Conservation (phyloP, 2,797 vertebrate genomes). For the Sebastes alutus region DNA sequence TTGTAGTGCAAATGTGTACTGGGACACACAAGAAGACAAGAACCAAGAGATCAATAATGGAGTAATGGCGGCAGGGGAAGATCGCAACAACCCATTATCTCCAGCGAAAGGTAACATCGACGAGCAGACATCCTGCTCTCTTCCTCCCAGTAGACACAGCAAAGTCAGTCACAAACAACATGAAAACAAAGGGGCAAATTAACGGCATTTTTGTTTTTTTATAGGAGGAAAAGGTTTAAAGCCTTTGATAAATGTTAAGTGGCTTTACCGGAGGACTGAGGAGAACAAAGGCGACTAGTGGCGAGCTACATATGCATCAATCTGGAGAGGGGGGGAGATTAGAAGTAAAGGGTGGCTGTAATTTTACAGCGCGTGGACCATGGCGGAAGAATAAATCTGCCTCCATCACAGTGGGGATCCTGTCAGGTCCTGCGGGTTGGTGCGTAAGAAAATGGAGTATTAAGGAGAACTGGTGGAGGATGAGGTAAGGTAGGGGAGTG, state of each 20-base stretch:
- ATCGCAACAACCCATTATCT: constrained; percentile 57
- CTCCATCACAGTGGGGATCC: constrained; percentile 29
- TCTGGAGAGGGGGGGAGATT: constrained; percentile 34
- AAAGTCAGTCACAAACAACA: constrained; percentile 8
- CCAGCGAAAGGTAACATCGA: constrained; percentile 21
- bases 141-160: neutral
- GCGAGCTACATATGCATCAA: constrained; percentile 30
- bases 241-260: constrained; percentile 20
- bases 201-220: constrained; percentile 3
- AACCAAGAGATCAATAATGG: constrained; percentile 80
- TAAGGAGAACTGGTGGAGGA: neutral
- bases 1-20: constrained; percentile 40
- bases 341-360: constrained; percentile 19
- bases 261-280: constrained; percentile 40
- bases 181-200: constrained; percentile 9
- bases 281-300: constrained; percentile 64
- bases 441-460: neutral
- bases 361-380: constrained; percentile 17
- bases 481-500: neutral
- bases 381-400: constrained; percentile 28
- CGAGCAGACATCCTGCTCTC: neutral
- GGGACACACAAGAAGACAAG: constrained; percentile 68
- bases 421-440: neutral
- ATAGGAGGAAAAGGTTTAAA: constrained; percentile 8
- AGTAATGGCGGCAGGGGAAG: constrained; percentile 75